Conservation (phyloP, 2,797 vertebrate genomes). For the Pipistrellus pipistrellus region DNA sequence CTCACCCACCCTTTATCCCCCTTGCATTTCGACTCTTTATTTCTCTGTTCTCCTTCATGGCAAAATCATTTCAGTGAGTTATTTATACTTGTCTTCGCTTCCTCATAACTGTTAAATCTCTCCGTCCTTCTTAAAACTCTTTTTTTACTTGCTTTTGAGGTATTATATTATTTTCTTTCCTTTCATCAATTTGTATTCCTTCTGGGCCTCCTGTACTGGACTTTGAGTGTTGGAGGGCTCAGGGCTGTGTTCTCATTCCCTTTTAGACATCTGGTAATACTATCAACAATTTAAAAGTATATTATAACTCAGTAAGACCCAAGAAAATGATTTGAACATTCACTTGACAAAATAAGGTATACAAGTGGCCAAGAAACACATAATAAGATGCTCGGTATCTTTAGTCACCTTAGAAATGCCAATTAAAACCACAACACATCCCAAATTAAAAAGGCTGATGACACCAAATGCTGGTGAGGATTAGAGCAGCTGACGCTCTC, state of each 20-base stretch:
- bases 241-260: not conserved
- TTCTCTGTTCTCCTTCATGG: constrained; percentile 1
- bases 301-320: not conserved
- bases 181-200: not conserved
- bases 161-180: not conserved
- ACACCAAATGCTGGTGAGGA: not conserved
- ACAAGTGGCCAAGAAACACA: not conserved
- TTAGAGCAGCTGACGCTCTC: not conserved
- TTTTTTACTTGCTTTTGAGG: not conserved
- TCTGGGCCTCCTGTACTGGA: not conserved
- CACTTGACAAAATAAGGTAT: not conserved
- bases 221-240: not conserved
- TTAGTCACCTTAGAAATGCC: not conserved
- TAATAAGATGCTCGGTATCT: constrained; percentile 13
- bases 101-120: not conserved
- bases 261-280: not conserved
- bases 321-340: constrained; percentile 14
- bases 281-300: not conserved
- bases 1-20: not conserved
- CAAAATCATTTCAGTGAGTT: not conserved
- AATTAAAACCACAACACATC: not conserved
- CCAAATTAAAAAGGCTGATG: not conserved
- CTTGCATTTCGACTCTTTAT: not conserved
- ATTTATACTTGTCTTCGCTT: not conserved
- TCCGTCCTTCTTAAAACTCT: not conserved